Conservation (phyloP, 2,888 invertebrate genomes). For the Encarsia formosa region DNA sequence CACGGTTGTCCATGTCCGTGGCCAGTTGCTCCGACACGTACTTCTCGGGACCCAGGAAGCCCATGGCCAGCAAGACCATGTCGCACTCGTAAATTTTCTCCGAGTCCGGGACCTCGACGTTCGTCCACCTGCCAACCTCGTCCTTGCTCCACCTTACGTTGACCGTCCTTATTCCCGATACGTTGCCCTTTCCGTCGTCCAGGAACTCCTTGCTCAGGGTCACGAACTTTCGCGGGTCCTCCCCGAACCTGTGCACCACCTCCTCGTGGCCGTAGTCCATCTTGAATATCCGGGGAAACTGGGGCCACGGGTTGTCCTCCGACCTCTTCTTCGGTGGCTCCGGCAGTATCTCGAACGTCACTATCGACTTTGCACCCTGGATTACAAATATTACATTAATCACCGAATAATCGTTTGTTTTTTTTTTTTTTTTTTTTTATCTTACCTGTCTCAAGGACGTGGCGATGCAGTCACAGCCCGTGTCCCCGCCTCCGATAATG, state of each 20-base stretch:
- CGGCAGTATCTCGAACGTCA: slow-evolving; percentile 95
- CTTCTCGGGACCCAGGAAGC: slow-evolving; percentile 94
- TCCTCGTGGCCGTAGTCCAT: slow-evolving; percentile 99
- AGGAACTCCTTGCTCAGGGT: slow-evolving; percentile 94
- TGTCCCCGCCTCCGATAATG: slow-evolving; percentile 83
- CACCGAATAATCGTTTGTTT: background rate
- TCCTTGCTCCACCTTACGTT: slow-evolving; percentile 93
- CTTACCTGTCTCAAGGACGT: slow-evolving; percentile 79
- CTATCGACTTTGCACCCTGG: slow-evolving; percentile 87
- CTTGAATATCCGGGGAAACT: slow-evolving; percentile 93
- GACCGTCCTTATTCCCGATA: slow-evolving; percentile 86
- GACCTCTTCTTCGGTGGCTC: slow-evolving; percentile 79
- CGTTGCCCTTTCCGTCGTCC: slow-evolving; percentile 82
- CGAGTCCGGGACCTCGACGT: slow-evolving; percentile 79
- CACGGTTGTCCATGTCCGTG: slow-evolving; percentile 82
- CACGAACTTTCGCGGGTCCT: slow-evolving; percentile 89
- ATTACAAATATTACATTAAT: background rate
- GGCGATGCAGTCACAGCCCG: slow-evolving; percentile 96
- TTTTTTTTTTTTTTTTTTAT: background rate
- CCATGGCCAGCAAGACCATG: slow-evolving; percentile 95
- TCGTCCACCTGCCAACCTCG: slow-evolving; percentile 87
- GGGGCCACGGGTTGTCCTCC: slow-evolving; percentile 96
- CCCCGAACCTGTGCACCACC: slow-evolving; percentile 69
- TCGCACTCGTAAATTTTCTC: slow-evolving; percentile 81
- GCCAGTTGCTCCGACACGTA: slow-evolving; percentile 76